A percentile compares a stretch with the other conserved stretches of the same genome.
Evolutionary conservation across 2,113 vertebrate species (phyloP).

Genomic region (Triplophysa tibetana): DNA sequence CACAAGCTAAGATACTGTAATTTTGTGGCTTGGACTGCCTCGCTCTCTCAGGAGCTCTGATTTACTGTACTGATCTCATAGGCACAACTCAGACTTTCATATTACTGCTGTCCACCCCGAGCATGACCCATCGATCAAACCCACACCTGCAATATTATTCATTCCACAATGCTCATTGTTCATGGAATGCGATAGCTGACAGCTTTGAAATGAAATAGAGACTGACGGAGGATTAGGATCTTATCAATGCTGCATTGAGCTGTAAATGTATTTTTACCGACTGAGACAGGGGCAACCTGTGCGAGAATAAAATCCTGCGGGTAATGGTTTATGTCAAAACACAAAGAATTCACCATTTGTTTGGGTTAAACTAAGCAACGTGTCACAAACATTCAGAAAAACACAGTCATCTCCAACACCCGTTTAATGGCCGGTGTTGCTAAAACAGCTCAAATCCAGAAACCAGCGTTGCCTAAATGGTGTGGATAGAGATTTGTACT

Average conservation of each 20-base stretch:
- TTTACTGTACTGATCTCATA: conserved; percentile 46
- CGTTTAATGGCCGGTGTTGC: conserved; percentile 48
- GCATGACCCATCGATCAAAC: conserved; percentile 22
- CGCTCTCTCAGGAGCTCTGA: conserved; percentile 63
- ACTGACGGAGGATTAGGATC: background rate
- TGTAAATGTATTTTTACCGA: background rate
- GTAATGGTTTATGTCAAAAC: conserved; percentile 15
- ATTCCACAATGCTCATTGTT: conserved; percentile 3
- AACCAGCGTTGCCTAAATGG: background rate
- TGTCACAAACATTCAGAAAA: background rate
- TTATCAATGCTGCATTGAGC: conserved; percentile 20
- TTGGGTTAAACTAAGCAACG: conserved; percentile 12
- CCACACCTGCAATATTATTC: conserved; percentile 21
- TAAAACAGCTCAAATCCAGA: conserved; percentile 44
- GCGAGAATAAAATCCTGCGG: background rate
- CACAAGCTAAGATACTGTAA: conserved; percentile 73
- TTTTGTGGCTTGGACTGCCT: conserved; percentile 70
- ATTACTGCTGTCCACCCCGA: conserved; percentile 31
- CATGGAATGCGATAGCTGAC: background rate
- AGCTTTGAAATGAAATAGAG: conserved; percentile 4
- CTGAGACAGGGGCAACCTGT: background rate
- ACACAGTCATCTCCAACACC: conserved; percentile 41
- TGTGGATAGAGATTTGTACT: conserved; percentile 11
- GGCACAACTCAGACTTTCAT: conserved; percentile 19
- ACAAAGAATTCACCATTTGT: conserved; percentile 10